These are phyloP conservation scores for Girardinichthys multiradiatus DNA, from an alignment of 2,113 vertebrate genomes.

Conservation along the genomic window DNA sequence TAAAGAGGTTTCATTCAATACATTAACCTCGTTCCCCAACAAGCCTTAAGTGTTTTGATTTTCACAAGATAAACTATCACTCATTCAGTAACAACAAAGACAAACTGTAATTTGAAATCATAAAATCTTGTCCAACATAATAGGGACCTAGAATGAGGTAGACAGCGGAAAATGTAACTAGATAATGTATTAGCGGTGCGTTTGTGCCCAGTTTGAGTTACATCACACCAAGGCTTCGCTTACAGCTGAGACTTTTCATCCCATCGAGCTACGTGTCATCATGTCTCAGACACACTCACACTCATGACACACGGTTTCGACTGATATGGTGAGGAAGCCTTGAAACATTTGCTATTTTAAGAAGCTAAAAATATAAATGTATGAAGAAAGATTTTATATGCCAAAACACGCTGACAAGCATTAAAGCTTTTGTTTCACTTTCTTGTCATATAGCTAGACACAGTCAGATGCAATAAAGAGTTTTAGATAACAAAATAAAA, in stretches of 20 bases:
- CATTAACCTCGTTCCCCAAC: neutral
- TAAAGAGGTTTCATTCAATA: too few species aligned
- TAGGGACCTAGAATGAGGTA: neutral
- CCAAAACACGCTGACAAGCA: neutral
- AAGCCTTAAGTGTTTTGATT: neutral
- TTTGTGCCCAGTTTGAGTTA: slow-evolving; percentile 25
- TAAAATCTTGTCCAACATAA: neutral
- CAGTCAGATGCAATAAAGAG: too few species aligned
- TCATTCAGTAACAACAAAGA: neutral
- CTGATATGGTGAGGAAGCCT: slow-evolving; percentile 1
- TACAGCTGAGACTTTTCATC: slow-evolving; percentile 50
- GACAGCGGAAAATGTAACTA: slow-evolving; percentile 18
- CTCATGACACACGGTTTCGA: slow-evolving; percentile 11
- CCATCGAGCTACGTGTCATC: slow-evolving; percentile 1
- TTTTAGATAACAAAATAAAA: neutral
- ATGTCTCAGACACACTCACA: slow-evolving; percentile 12
- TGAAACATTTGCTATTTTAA: slow-evolving; percentile 39
- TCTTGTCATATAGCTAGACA: neutral
- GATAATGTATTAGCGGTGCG: neutral
- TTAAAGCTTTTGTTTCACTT: neutral
- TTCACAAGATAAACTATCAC: neutral
- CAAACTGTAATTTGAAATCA: slow-evolving; percentile 7
- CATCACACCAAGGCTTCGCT: slow-evolving; percentile 33
- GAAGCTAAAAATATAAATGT: slow-evolving; percentile 22
- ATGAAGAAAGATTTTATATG: neutral